Evolutionary conservation across 2,797 vertebrate species (phyloP), one percentile per base, ranked within the genome.

Genomic region (Pantherophis alleghaniensis): DNA sequence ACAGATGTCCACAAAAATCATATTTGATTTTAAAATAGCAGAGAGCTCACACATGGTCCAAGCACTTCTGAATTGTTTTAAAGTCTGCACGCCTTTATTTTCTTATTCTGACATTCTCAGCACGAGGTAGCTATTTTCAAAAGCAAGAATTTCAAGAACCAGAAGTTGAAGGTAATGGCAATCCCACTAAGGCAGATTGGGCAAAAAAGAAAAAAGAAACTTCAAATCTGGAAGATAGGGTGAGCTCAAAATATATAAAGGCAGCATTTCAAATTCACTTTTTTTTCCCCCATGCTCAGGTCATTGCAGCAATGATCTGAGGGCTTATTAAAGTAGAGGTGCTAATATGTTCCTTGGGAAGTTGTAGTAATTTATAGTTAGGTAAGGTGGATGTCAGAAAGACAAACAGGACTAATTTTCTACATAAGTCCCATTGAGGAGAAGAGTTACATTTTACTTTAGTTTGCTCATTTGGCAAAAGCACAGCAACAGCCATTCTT

Each of bases 331-430:
- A 94, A 60, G 79, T 11, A 63, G 59, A 89, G 32, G 69, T 47
- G 51, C 90, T 93, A 89, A 66, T 91, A 89, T n/a, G 66, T 91
- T 93, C 55, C 57, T 42, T 59, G 14, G 37, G 16, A 94, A 92
- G 26, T 0, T 0, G 93, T 92, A 96, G 93, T 94, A 96, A 96
- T 92, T 94, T 92, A 90, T 92, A 16, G 90, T 89, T 94, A 95
- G 91, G 92, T 93, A 95, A 74, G 60, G 57, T 95, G 92, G 59
- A 74, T 63, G 92, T 92, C 94, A 96, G 90, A 93, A 97, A 97
- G 94, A 94, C 93, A 96, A 96, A 97, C 87, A 94, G 88, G 53
- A 22, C 66, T 95, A 93, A 96, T 97, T 96, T 96, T 92, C 95
- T 91, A 2, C 53, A 5, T 94, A 47, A 42, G 94, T 88, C 89